Evolutionary conservation across 2,113 vertebrate species (phyloP).

Genomic region (Pyxicephalus adspersus): DNA sequence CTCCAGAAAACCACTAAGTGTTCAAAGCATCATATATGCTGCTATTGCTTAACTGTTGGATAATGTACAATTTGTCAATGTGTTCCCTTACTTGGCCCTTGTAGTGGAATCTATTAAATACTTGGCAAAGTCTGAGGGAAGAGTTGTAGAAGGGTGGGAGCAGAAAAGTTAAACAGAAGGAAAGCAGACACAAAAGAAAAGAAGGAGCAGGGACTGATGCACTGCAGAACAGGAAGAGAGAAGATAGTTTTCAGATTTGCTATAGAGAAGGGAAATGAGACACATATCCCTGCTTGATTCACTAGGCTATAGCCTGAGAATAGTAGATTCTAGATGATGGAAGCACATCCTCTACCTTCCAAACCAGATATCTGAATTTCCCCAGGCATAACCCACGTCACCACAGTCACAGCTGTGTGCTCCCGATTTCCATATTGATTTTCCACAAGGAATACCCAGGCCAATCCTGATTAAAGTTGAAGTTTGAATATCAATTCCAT

Average conservation of each 20-base stretch:
- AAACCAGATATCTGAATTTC: not conserved
- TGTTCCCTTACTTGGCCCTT: conserved; percentile 11
- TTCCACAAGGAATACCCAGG: too few relatives aligned
- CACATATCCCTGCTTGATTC: not conserved
- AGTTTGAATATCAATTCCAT: too few relatives aligned
- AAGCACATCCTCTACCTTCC: too few relatives aligned
- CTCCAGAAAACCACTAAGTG: too few relatives aligned
- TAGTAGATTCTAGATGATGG: not conserved
- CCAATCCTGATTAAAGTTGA: too few relatives aligned
- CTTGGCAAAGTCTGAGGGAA: conserved; percentile 7
- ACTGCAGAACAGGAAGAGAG: conserved; percentile 18
- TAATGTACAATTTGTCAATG: conserved; percentile 16
- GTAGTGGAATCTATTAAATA: conserved; percentile 33
- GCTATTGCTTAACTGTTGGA: conserved; percentile 28
- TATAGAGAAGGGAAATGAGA: conserved; percentile 15
- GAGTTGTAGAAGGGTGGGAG: conserved; percentile 10
- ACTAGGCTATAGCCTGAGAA: not conserved
- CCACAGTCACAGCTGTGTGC: not conserved
- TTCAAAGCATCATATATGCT: too few relatives aligned
- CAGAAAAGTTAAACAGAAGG: not conserved
- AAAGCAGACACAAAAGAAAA: conserved; percentile 18
- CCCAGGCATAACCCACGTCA: not conserved
- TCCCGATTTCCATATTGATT: too few relatives aligned
- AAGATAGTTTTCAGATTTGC: conserved; percentile 3
- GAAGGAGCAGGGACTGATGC: not conserved